Base-by-base conservation (phyloP, 2,797 vertebrate genomes). In the Chiloscyllium punctatum region DNA sequence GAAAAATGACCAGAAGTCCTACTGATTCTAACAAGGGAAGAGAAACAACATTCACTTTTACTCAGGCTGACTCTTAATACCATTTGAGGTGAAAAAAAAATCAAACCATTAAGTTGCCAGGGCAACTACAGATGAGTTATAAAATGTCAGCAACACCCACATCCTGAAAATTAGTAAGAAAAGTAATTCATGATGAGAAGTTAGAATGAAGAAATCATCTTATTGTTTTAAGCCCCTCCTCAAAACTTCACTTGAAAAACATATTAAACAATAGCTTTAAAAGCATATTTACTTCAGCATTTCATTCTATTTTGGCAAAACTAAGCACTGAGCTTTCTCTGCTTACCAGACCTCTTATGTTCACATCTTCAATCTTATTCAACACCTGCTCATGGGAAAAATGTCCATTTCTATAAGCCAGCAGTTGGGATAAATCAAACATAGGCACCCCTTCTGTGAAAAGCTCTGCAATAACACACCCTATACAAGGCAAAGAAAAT, bases 391-490 rank as follows among this genome's bases (percentile, higher is more conserved):
- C 99, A 0, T 98, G 99, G 96, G 98, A 98, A 97, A 99, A 99
- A 94, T 98, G 98, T 84, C 98, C 99, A 96, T 99, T 99, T 96
- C 99, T 98, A 95, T 99, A 99, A 0, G 99, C 99, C 97, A 99
- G 97, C 96, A 99, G 98, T 97, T 99, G 99, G 74, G 99, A 99
- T 95, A 99, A 98, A 96, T 99, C 99, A 96, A 99, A 99, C 69
- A 99, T 97, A 1, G 99, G 99, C 48, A 99, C 98, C 0, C 99
- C 99, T 96, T 99, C 99, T 0, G 98, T 99, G 97, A 99, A 99
- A 42, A 99, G 98, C 96, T 99, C 99, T 1, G 99, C 99, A 92
- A 99, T 99, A 95, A 99, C 99, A 96, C 99, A 99, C 69, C 99
- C 99, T 99, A 97, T 27, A 96, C 71, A 33, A 11, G 72, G 96